Percentiles rank a stretch among this genome's conserved stretches.
These are phyloP conservation scores for Leucosticte australis DNA, from an alignment of 2,113 vertebrate genomes.

Conservation along the genomic window DNA sequence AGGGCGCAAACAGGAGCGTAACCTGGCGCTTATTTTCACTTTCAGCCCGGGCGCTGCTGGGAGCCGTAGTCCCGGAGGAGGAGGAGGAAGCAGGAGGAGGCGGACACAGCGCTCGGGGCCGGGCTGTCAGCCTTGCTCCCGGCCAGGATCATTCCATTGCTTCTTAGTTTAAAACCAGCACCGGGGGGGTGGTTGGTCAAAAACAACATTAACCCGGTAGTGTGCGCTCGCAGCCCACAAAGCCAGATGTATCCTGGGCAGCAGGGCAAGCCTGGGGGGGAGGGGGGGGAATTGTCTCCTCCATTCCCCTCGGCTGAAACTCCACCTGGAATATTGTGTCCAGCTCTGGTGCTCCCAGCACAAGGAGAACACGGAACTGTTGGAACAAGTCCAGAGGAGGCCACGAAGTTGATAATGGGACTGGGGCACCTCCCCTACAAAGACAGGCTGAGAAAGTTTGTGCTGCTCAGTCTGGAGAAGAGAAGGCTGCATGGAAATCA, in stretches of 20 bases:
- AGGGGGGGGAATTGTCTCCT: too few species aligned
- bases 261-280: not conserved
- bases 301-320: not conserved
- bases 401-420: not conserved
- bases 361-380: too few species aligned
- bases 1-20: not conserved
- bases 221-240: not conserved
- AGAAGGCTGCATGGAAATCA: not conserved
- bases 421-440: not conserved
- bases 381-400: not conserved
- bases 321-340: not conserved
- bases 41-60: constrained; percentile 56
- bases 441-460: not conserved
- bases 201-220: not conserved
- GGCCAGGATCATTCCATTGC: rapidly evolving
- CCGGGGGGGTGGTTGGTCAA: not conserved
- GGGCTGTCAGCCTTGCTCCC: not conserved
- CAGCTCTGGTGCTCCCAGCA: not conserved
- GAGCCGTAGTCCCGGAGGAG: constrained; percentile 56
- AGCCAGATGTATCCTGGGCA: not conserved
- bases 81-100: not conserved
- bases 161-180: not conserved
- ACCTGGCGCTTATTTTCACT: constrained; percentile 65
- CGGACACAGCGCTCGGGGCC: not conserved
- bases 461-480: not conserved